phyloP scores from a whole-genome alignment of 1,140 invertebrate genomes.

The Lethrus apterus region DNA sequence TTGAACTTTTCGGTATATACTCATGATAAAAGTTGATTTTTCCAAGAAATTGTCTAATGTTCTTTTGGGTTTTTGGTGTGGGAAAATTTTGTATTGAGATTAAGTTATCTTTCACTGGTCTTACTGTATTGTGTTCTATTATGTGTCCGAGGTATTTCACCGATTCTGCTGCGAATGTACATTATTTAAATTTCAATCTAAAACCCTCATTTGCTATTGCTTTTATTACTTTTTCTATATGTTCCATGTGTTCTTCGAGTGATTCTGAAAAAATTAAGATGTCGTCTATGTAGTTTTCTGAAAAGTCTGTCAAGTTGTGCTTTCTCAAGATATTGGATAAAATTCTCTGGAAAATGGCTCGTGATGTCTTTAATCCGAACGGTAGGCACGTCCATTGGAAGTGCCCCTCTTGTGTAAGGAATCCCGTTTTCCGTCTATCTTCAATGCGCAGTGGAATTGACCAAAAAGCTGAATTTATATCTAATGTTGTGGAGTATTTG shows the following conservation, averaged over 20 bases:
- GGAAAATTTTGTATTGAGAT: too few species aligned
- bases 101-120: too few species aligned
- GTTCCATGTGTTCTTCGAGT: conserved; percentile 30
- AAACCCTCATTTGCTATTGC: conserved; percentile 27
- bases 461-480: conserved; percentile 40
- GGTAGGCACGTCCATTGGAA: conserved; percentile 3
- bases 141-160: conserved; percentile 31
- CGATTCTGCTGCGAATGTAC: conserved; percentile 24
- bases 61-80: too few species aligned
- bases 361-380: conserved; percentile 34
- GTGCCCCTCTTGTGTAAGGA: conserved; percentile 4
- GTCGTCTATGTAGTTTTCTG: conserved; percentile 33
- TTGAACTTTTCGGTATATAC: too few species aligned
- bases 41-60: too few species aligned
- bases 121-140: conserved; percentile 26
- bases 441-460: conserved; percentile 25
- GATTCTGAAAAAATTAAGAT: conserved; percentile 36
- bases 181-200: conserved; percentile 28
- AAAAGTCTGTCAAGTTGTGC: conserved; percentile 27
- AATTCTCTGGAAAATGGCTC: conserved; percentile 37
- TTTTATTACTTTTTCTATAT: conserved; percentile 27
- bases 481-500: conserved; percentile 33
- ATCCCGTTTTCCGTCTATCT: conserved; percentile 5
- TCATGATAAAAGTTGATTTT: too few species aligned
- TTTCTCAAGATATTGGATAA: conserved; percentile 33